These are phyloP conservation scores for Dynastes maya DNA, from an alignment of 2,888 invertebrate species.

Conservation along the genomic window DNA sequence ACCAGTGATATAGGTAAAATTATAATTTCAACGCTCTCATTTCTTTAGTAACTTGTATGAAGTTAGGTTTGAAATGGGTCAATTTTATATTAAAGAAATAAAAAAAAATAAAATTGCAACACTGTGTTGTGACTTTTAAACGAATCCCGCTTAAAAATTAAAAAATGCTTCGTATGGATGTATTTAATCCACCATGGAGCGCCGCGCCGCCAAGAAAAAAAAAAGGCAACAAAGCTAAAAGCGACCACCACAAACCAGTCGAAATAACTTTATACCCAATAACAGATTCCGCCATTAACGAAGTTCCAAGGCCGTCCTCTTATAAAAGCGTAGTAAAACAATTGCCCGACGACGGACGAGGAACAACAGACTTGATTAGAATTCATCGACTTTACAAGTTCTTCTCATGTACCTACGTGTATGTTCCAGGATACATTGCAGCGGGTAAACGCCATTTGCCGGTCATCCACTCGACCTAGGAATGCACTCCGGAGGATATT, in stretches of 20 bases:
- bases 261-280: conserved; percentile 26
- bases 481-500: conserved; percentile 47
- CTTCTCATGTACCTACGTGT: conserved; percentile 20
- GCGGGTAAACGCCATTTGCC: conserved; percentile 52
- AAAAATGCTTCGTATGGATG: neutral
- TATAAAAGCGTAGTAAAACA: conserved; percentile 47
- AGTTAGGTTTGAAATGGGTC: too few species aligned
- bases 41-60: too few species aligned
- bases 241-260: conserved; percentile 28
- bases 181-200: neutral
- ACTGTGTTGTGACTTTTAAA: too few species aligned
- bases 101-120: too few species aligned
- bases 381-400: conserved; percentile 53
- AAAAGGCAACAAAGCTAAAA: neutral
- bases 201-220: neutral
- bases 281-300: conserved; percentile 33
- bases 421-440: conserved; percentile 52
- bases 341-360: conserved; percentile 34
- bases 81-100: too few species aligned
- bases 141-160: neutral
- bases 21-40: too few species aligned
- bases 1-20: too few species aligned
- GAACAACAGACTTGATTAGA: conserved; percentile 55
- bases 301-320: conserved; percentile 49
- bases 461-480: conserved; percentile 55